These are phyloP conservation scores for Taxidea taxus DNA, from an alignment of 2,113 vertebrate species.

Conservation along the genomic window DNA sequence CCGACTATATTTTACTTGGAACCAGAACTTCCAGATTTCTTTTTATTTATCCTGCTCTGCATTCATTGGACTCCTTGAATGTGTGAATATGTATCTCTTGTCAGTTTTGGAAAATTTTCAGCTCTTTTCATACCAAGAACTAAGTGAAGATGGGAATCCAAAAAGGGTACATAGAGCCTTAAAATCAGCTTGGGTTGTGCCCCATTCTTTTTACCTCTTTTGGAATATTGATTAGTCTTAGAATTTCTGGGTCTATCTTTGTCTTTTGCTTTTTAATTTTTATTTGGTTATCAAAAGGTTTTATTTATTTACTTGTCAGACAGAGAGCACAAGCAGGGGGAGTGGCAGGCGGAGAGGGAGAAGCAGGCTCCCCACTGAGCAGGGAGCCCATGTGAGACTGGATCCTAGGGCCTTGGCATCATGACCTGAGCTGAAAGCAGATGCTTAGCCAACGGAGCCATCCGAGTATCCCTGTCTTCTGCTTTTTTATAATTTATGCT, in stretches of 20 bases:
- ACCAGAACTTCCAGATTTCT: background rate
- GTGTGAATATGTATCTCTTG: background rate
- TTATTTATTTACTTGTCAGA: no score
- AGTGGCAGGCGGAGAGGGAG: no score
- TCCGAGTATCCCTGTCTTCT: background rate
- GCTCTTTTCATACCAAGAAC: slow-evolving; percentile 15
- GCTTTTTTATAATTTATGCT: background rate
- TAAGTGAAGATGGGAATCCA: background rate
- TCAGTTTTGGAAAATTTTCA: slow-evolving; percentile 5
- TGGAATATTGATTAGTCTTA: background rate
- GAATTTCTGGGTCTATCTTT: background rate
- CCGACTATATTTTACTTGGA: slow-evolving; percentile 6
- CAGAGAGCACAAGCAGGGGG: no score
- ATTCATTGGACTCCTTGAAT: background rate
- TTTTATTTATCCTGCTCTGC: background rate
- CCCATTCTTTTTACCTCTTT: background rate
- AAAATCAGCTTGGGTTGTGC: background rate
- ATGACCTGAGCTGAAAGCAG: no score
- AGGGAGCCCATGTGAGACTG: no score
- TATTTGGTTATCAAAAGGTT: no score
- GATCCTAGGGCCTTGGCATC: no score
- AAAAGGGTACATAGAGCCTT: background rate
- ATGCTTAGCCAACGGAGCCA: no score
- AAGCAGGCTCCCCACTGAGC: no score
- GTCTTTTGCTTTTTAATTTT: background rate